Evolutionary conservation across 2,797 vertebrate genomes (phyloP), one percentile per base, ranked within the genome.

Genomic region (Chrysolophus pictus): DNA sequence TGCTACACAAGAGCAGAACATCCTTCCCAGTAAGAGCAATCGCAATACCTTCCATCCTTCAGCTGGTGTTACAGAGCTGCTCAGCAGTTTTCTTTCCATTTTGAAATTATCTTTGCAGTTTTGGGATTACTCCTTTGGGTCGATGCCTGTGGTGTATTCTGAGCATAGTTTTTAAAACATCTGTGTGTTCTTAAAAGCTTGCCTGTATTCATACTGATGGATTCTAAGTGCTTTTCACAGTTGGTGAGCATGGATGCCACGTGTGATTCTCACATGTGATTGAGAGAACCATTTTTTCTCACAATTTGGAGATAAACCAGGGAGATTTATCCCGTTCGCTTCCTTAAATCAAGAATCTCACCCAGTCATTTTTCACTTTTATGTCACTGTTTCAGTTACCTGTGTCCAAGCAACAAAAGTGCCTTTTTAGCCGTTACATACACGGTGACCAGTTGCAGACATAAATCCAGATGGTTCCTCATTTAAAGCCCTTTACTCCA

Each of bases 21-120:
- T 16, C 10, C 14, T 2, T 35, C 35, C 46, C 39, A 3, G 24
- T 6, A 5, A 3, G 14, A 26, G 23, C 17, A 15, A 10, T 16
- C 8, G 1, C 65, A 3, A 29, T 22, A 1, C 4, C 4, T 22
- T 35, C 12, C 2, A 26, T 14, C n/a, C 71, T n/a, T 56, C 49
- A 9, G 4, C 58, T n/a, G 5, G 1, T 39, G 42, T 14, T 59
- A 60, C 18, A 33, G 26, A 46, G n/a, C 5, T 26, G 53, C 53
- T 72, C 39, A 39, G 44, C 24, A 28, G 2, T 47, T 67, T 41
- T 44, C 51, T 33, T 65, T 56, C 37, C 21, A 0, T 44, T 53
- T 24, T 35, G 39, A 22, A 74, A 41, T 41, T 16, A 14, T 31
- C 29, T 26, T 72, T 46, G 16, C 60, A 41, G 59, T 51, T 60